Evolutionary conservation across 2,797 vertebrate genomes (phyloP).

Genomic region (Enteromius radiatus): DNA sequence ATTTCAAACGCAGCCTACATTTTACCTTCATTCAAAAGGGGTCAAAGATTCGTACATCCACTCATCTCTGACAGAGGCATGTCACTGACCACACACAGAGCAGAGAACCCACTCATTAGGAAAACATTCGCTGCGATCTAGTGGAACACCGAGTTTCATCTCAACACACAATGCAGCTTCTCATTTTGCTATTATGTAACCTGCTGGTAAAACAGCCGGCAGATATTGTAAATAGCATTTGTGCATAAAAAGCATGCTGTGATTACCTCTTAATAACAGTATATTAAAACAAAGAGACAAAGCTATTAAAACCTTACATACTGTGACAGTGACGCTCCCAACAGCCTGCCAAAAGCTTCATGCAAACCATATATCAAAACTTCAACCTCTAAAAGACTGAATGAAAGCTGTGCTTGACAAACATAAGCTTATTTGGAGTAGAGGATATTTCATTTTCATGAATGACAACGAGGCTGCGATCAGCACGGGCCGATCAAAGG

Average conservation of each 20-base stretch:
- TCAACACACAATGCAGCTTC: not conserved
- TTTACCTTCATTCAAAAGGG: constrained; percentile 10
- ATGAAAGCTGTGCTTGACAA: constrained; percentile 4
- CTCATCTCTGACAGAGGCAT: constrained; percentile 9
- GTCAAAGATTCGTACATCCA: constrained; percentile 19
- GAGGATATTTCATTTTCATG: not conserved
- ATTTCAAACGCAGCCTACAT: constrained; percentile 13
- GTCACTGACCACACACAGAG: constrained; percentile 30
- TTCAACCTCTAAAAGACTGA: not conserved
- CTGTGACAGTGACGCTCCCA: not conserved
- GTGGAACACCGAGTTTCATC: not conserved
- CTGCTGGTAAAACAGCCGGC: not conserved
- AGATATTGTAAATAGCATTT: not conserved
- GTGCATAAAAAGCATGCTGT: not conserved
- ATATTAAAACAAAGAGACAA: not conserved
- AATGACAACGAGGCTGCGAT: not conserved
- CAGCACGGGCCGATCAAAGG: not conserved
- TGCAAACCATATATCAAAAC: not conserved
- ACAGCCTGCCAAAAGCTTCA: not conserved
- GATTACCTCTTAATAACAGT: not conserved
- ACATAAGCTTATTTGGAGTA: not conserved
- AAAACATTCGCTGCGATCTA: not conserved
- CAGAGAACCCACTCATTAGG: not conserved
- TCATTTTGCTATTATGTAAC: not conserved
- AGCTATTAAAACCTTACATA: not conserved